Percentiles rank a stretch among this genome's conserved stretches.
Evolutionary conservation across 35 echinoderm and acorn worm species (phyloP).

Genomic region (Acanthaster planci): DNA sequence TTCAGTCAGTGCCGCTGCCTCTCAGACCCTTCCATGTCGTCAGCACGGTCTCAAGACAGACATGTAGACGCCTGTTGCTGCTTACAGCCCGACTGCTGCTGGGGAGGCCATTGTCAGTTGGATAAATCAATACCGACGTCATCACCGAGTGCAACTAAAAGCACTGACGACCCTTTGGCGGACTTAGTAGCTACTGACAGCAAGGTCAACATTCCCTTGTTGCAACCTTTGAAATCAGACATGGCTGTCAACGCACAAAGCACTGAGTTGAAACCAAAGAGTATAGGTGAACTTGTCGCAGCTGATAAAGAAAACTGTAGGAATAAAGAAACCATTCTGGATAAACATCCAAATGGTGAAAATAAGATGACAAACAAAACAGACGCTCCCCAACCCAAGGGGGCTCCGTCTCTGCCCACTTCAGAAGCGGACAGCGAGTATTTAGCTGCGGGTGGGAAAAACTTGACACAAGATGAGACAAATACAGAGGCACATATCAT

Average conservation of each 20-base stretch:
- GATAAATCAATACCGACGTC: background rate
- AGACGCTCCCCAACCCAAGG: too few species aligned
- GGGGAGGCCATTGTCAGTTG: background rate
- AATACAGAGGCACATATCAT: background rate
- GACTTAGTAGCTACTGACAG: background rate
- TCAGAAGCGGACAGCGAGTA: background rate
- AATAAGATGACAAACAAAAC: background rate
- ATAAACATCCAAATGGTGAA: too few species aligned
- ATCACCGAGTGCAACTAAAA: slow-evolving; percentile 12
- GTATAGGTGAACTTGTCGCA: background rate
- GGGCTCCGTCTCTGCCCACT: background rate
- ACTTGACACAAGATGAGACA: background rate
- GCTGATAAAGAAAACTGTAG: too few species aligned
- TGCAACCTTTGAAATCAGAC: background rate
- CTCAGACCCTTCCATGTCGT: background rate
- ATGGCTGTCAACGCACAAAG: background rate
- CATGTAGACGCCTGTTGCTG: slow-evolving; percentile 8
- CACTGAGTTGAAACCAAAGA: slow-evolving; percentile 17
- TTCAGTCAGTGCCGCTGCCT: background rate
- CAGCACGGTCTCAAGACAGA: background rate
- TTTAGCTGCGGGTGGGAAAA: background rate
- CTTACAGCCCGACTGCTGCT: slow-evolving; percentile 8
- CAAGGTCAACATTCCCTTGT: background rate
- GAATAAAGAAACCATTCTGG: too few species aligned
- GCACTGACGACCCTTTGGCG: background rate